Conservation (phyloP, 2,888 invertebrate species). For the Chymomyza procnemis region DNA sequence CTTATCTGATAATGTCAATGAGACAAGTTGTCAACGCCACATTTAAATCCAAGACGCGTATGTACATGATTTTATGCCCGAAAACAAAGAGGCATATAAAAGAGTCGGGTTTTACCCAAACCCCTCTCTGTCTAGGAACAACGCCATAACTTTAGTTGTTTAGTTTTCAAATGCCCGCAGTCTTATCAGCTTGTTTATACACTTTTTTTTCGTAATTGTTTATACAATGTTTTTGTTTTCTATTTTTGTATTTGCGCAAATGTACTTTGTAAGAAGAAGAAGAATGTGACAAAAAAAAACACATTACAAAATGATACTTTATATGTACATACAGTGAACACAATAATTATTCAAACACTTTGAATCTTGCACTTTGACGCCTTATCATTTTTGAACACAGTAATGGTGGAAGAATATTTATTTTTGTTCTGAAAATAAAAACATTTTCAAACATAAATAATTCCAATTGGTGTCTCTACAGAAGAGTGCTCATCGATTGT, state of each 20-base stretch:
- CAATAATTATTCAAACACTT: no score
- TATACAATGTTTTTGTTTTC: conserved; percentile 7
- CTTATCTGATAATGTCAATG: not conserved
- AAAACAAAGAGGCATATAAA: not conserved
- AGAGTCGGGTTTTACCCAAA: not conserved
- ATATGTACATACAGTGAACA: no score
- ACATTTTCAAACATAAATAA: no score
- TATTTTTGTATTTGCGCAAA: conserved; percentile 3
- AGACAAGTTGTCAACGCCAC: not conserved
- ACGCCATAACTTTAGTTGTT: conserved; percentile 45
- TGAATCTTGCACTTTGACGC: no score
- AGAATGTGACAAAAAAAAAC: not conserved
- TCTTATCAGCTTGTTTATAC: conserved; percentile 53
- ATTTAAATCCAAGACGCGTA: no score
- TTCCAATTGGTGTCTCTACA: no score
- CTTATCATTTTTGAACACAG: no score
- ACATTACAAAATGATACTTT: not conserved
- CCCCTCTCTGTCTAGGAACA: not conserved
- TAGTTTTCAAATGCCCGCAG: conserved; percentile 46
- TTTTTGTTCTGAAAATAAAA: no score
- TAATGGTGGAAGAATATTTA: no score
- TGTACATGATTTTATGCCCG: not conserved
- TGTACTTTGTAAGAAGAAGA: not conserved
- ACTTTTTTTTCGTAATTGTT: conserved; percentile 33
- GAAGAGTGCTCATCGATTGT: no score